These are phyloP conservation scores for Sphyrna mokarran DNA, from an alignment of 2,113 vertebrate genomes.

Conservation along the genomic window DNA sequence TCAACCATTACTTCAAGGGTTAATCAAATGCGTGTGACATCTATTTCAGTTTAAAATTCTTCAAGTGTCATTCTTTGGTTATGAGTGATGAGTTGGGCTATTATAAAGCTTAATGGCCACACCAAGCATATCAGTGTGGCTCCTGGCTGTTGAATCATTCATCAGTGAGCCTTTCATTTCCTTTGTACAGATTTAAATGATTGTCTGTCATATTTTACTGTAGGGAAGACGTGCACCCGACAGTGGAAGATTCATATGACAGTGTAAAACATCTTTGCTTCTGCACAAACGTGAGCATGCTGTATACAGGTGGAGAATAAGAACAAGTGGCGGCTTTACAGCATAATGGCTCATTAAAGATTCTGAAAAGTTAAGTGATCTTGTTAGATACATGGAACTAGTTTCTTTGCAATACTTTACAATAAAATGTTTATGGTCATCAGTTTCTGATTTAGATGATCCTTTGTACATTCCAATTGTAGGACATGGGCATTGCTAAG, in stretches of 20 bases:
- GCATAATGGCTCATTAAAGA: not conserved
- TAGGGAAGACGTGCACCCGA: not conserved
- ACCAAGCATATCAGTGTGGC: not conserved
- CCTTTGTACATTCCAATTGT: not conserved
- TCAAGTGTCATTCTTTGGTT: not conserved
- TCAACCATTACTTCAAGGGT: not conserved
- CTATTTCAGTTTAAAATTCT: conserved; percentile 7
- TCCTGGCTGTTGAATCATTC: conserved; percentile 16
- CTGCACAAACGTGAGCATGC: not conserved
- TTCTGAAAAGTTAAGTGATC: not conserved
- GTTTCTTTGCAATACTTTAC: not conserved
- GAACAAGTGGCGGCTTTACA: not conserved
- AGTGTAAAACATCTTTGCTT: not conserved
- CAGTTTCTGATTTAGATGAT: not conserved
- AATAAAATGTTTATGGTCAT: too few species aligned
- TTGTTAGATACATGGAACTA: not conserved
- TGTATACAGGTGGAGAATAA: not conserved
- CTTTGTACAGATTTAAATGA: not conserved
- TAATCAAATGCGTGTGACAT: not conserved
- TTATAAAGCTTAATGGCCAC: not conserved
- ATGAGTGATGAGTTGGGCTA: not conserved
- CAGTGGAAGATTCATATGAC: not conserved
- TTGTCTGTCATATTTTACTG: not conserved
- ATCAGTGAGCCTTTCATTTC: conserved; percentile 15
- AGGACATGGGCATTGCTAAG: too few species aligned